Base-by-base conservation (phyloP, 2,888 invertebrate species). In the Phaedon cochleariae region DNA sequence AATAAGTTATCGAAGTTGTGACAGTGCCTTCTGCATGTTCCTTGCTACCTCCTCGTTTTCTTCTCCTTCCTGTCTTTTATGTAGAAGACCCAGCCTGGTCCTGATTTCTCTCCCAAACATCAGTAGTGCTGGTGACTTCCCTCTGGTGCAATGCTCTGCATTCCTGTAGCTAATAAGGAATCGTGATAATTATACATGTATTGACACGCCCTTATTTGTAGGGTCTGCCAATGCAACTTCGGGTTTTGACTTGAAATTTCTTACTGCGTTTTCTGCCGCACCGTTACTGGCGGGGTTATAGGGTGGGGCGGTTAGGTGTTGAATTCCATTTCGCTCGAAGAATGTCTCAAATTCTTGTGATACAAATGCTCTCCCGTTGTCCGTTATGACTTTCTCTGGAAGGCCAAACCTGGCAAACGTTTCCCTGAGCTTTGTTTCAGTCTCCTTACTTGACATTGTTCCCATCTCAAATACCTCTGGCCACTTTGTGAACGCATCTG, bases 341-440 rank as follows among this genome's bases (percentile, higher is more conserved):
- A 55, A 45, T n/a, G 18, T n/a, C 22, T 49, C 9, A 18, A 49
- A 5, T 21, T 49, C 49, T 49, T 49, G 49, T 21, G 49, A 49
- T 21, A 49, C 49, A 49, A 49, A 49, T 7, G 20, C 49, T n/a
- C 49, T 49, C 1, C 49, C 49, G 10, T 49, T 49, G 21, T 49
- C 49, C 2, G 10, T 5, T 1, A 49, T 21, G 7, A 49, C 22
- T 5, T 3, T 10, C 1, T 49, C 22, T 9, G 49, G 49, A 1
- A 49, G 5, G 1, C 49, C 49, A 21, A 49, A 49, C 10, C 49
- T 49, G 1, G 49, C 49, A 49, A 49, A 49, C 2, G 21, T 21
- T 49, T 49, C 22, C 10, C 22, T 21, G 4, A 26, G 26, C 26
- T 5, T 5, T 5, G 3, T 4, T 10, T 49, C 22, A 22, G 22